phyloP scores from a whole-genome alignment of 1,140 invertebrate species.

The Diabrotica undecimpunctata region DNA sequence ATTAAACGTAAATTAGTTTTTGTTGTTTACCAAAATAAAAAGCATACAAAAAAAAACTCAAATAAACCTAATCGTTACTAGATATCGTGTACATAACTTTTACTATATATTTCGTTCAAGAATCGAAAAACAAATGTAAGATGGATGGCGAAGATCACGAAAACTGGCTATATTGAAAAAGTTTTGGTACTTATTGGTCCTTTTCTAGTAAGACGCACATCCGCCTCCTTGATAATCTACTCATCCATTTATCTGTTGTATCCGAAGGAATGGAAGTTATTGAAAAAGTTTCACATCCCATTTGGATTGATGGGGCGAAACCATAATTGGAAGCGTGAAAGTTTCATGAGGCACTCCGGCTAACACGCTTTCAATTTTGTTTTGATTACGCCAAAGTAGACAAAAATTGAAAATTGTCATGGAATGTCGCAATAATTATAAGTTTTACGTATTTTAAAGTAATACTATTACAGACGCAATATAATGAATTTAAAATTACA shows the following conservation, averaged over 20 bases:
- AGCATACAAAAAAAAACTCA: too few species aligned
- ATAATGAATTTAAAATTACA: too few species aligned
- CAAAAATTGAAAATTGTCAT: too few species aligned
- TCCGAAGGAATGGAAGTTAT: neutral
- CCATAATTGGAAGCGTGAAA: neutral
- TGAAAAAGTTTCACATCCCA: constrained; percentile 2
- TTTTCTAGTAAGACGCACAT: neutral
- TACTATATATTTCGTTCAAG: too few species aligned
- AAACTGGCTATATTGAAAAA: neutral
- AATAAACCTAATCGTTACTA: too few species aligned
- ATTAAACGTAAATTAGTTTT: too few species aligned
- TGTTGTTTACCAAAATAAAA: too few species aligned
- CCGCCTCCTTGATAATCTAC: neutral
- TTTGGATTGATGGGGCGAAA: neutral
- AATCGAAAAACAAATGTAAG: neutral
- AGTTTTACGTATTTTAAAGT: too few species aligned
- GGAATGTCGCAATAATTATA: too few species aligned
- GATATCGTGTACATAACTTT: too few species aligned
- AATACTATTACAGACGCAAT: too few species aligned
- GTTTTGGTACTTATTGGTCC: neutral
- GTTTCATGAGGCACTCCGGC: neutral
- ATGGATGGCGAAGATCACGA: neutral
- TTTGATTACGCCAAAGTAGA: neutral
- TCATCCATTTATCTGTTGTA: neutral
- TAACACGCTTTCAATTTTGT: neutral